phyloP scores from a whole-genome alignment of 2,888 invertebrate genomes.

The Thymelicus lineola region DNA sequence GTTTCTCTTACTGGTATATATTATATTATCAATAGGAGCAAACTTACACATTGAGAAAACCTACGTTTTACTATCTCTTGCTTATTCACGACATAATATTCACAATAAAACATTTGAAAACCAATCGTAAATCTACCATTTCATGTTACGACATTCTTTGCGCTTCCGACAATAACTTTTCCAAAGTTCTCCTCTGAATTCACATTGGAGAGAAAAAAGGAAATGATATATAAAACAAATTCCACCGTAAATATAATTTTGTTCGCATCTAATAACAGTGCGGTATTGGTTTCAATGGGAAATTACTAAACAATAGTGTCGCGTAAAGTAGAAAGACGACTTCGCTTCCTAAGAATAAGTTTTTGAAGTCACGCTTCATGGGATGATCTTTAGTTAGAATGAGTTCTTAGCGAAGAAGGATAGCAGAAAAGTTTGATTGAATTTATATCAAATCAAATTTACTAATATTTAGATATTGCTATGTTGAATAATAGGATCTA shows the following conservation, averaged over 20 bases:
- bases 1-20: too few relatives aligned
- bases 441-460: background rate
- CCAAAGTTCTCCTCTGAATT: background rate
- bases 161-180: background rate
- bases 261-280: slow-evolving; percentile 14
- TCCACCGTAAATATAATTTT: background rate
- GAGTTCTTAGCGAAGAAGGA: slow-evolving; percentile 20
- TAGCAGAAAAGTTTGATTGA: slow-evolving; percentile 17
- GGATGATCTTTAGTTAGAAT: slow-evolving; percentile 35
- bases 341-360: slow-evolving; percentile 22
- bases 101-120: too few relatives aligned
- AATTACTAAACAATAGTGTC: slow-evolving; percentile 27
- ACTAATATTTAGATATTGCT: too few relatives aligned
- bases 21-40: too few relatives aligned
- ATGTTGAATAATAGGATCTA: too few relatives aligned
- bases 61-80: too few relatives aligned
- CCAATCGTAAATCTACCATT: too few relatives aligned
- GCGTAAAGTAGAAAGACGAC: slow-evolving; percentile 21
- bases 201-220: background rate
- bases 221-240: slow-evolving; percentile 7
- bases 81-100: too few relatives aligned
- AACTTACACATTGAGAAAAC: too few relatives aligned
- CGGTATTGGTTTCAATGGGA: slow-evolving; percentile 6
- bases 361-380: slow-evolving; percentile 32
- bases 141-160: background rate